Evolutionary conservation across 2,888 invertebrate genomes (phyloP), one percentile per base, ranked within the genome.

Genomic region (Entomobrya proxima): DNA sequence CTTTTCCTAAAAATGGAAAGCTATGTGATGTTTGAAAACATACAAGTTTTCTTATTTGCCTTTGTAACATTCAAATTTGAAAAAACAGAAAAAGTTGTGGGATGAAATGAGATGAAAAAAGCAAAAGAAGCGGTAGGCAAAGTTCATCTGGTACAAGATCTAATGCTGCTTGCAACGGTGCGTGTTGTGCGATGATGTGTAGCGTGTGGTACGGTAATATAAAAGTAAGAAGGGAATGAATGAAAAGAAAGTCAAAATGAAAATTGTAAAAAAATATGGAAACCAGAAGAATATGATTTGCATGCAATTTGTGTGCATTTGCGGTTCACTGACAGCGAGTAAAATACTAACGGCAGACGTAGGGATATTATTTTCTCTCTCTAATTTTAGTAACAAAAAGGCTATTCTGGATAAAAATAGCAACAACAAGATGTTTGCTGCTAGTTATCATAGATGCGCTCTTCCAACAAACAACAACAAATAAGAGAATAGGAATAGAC

Each of bases 261-360:
- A 67, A 67, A 40, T 40, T 67, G 37, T 67, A 67, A 67, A 67
- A 67, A 75, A 18, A 55, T 13, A 24, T 44, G 24, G 44, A 52
- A 75, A n/a, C n/a, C n/a, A n/a, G n/a, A n/a, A 18, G 50, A 52
- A 58, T 76, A 61, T 44, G 35, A 77, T 77, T 77, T 77, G 58
- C 78, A 78, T 78, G 52, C 74, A 74, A 77, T 77, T 77, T 61
- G 37, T 44, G 40, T 40, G 37, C 47, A 44, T 61, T 64, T 78
- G 30, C 35, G 64, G 78, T 21, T 44, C 64, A 78, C 44, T 76
- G 35, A 52, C 37, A 30, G n/a, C 18, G 35, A 58, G 58, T 32
- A 61, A 64, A 47, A n/a, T n/a, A n/a, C n/a, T n/a, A n/a, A n/a
- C n/a, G n/a, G 64, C 2, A 24, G 32, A 64, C 18, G 30, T 32